Evolutionary conservation across 2,888 invertebrate genomes (phyloP), one percentile per base, ranked within the genome.

Genomic region (Onchidella celtica): DNA sequence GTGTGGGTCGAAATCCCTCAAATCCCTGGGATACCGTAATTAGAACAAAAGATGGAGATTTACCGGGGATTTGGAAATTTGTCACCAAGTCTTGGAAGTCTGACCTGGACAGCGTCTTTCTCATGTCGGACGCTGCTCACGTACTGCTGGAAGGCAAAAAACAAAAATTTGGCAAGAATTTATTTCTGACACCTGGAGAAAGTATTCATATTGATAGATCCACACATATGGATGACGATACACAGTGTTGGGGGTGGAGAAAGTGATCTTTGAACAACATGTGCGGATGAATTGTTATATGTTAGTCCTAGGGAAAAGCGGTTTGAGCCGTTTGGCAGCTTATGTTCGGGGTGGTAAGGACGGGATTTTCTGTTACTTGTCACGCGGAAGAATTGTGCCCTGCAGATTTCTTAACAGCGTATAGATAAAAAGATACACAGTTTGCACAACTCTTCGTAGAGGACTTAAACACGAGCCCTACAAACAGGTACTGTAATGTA

Each of bases 251-350:
- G n/a, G n/a, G 21, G 34, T 61, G 11, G 72, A 72, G 29, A 79
- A 79, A 32, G 38, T 72, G n/a, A 32, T 79, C 0, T 63, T 79
- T 27, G 79, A 79, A 1, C 79, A 79, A 17, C 59, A 68, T 14
- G 40, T 79, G 3, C 70, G 70, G n/a, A 79, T 79, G 79, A 70
- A 79, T 24, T 79, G 79, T 27, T 70, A 79, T 17, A 47, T 72
- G 6, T n/a, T 79, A 0, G 24, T 79, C 40, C 70, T 79, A 38
- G 72, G 79, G 17, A 29, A 61, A 3, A 79, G 79, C 40, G 79
- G 79, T 2, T 34, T 79, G 14, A 29, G 70, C 27, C 9, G 47
- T 29, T 2, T 70, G 36, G 70, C 70, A 6, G 47, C 70, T 14
- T 70, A 29, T 27, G 70, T 70, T 29, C 40, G 70, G 47, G 55